Evolutionary conservation across 2,113 vertebrate species (phyloP), one percentile per base, ranked within the genome.

Genomic region (Peromyscus californicus): DNA sequence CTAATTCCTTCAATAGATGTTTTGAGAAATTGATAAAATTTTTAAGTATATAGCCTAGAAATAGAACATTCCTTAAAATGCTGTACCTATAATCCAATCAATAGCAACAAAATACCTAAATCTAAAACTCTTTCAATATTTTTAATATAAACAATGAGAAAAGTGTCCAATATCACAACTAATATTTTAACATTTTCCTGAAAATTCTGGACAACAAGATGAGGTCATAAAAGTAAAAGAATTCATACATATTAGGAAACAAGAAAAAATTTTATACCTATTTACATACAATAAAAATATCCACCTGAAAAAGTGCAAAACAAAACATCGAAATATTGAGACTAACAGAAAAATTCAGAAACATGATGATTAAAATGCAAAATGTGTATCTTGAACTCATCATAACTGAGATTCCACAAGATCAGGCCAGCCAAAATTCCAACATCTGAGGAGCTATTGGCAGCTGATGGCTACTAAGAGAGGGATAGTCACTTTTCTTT

Each of bases 11-110:
- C n/a, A 92, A 86, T 24, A 83, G 45, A 74, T 88, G 1, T 89
- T 92, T 96, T 75, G 31, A 95, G 12, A 57, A 83, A 54, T 4
- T 94, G 65, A 96, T 76, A 92, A 93, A 80, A 39, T 70, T 89
- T 89, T 75, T 92, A 90, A 88, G 45, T 65, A 26, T 82, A 26
- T 74, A 15, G 83, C 16, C 36, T 78, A 91, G 17, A 95, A 96
- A 82, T 67, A 82, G n/a, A 7, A 3, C 36, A 57, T 92, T 75
- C 19, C 36, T 95, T 96, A 83, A 76, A 79, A 94, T 79, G 31
- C 39, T 95, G 80, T 89, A 61, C 15, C 69, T 90, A 51, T 61
- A 82, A 51, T 88, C 29, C 92, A 96, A 61, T 92, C 88, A 95
- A 90, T 33, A 2, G 19, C 7, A 90, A 91, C 1, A 79, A 51